phyloP scores from a whole-genome alignment of 2,113 vertebrate species.

The Colaptes auratus region DNA sequence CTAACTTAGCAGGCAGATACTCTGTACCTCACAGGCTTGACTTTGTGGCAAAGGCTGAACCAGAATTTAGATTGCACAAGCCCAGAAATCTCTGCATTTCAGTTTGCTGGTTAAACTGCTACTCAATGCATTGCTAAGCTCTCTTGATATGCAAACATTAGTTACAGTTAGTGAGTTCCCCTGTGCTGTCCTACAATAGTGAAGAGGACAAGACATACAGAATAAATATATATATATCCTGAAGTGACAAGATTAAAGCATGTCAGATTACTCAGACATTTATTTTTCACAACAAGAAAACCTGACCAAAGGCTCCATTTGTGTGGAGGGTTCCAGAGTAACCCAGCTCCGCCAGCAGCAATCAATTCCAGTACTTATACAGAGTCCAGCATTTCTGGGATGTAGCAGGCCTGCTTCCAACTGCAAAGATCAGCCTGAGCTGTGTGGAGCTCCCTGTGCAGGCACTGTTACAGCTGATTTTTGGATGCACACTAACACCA shows the following conservation, averaged over 20 bases:
- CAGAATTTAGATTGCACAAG: not conserved
- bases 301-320: not conserved
- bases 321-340: not conserved
- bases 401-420: not conserved
- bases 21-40: not conserved
- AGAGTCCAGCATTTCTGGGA: not conserved
- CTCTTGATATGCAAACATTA: not conserved
- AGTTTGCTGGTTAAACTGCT: not conserved
- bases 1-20: not conserved
- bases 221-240: not conserved
- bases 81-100: not conserved
- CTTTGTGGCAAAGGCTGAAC: not conserved
- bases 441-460: not conserved
- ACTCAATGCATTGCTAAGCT: not conserved
- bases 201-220: not conserved
- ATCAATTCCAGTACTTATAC: not conserved
- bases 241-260: not conserved
- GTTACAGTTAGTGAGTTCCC: not conserved
- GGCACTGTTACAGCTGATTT: not conserved
- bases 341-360: not conserved
- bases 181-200: not conserved
- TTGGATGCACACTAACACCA: not conserved
- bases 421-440: not conserved
- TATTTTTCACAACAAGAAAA: not conserved
- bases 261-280: not conserved